These are phyloP conservation scores for Cylindroiulus punctatus DNA, from an alignment of 2,888 invertebrate species.

Conservation along the genomic window DNA sequence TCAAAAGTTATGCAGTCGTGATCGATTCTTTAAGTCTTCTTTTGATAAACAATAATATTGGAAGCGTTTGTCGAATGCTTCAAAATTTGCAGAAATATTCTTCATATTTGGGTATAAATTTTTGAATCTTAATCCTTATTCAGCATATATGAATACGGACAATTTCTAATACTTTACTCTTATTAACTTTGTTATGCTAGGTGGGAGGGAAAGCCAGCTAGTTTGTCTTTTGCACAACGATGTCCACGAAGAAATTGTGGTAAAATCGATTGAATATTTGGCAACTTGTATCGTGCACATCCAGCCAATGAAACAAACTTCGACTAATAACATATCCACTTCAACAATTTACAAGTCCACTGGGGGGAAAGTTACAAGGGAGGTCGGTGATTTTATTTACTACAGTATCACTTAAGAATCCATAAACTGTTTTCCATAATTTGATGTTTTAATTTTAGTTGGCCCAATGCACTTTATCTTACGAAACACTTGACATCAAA, in stretches of 20 bases:
- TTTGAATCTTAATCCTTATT: not conserved
- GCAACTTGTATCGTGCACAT: not conserved
- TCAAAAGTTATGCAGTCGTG: constrained; percentile 37
- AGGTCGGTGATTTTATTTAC: constrained; percentile 1
- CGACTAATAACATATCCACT: not conserved
- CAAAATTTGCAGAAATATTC: constrained; percentile 43
- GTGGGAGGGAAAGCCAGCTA: constrained; percentile 43
- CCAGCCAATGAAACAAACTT: not conserved
- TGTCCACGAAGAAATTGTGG: constrained; percentile 37
- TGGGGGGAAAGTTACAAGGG: constrained; percentile 42
- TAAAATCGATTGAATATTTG: constrained; percentile 46
- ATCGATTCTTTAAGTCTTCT: constrained; percentile 49
- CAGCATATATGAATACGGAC: not conserved
- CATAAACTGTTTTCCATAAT: not conserved
- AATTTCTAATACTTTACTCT: too few species aligned
- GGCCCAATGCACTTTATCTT: constrained; percentile 21
- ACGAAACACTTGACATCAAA: constrained; percentile 22
- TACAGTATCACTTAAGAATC: not conserved
- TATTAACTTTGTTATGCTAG: not conserved
- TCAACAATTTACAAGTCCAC: constrained; percentile 43
- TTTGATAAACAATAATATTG: constrained; percentile 33
- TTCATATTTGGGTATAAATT: not conserved
- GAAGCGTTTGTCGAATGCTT: constrained; percentile 46
- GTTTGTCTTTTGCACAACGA: constrained; percentile 50
- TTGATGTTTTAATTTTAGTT: constrained; percentile 9